Percentiles rank a stretch among this genome's conserved stretches.
Conservation (phyloP, 2,888 invertebrate genomes). For the Junonia oenone region DNA sequence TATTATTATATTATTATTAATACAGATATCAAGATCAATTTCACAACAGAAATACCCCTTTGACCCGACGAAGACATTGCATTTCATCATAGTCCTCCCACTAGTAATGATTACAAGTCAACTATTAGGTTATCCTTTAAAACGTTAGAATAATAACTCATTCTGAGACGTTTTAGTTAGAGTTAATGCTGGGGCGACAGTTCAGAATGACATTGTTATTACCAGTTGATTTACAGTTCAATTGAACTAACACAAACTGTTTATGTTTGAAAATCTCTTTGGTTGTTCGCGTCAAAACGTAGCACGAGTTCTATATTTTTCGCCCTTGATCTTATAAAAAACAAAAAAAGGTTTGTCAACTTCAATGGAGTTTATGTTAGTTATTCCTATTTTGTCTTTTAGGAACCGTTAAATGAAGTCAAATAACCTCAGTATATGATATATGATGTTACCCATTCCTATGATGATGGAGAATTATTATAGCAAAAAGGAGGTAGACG, state of each 20-base stretch:
- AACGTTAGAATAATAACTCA: slow-evolving; percentile 21
- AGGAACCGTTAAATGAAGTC: no score
- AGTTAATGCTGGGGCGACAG: slow-evolving; percentile 1
- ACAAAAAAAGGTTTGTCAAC: no score
- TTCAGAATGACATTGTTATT: slow-evolving; percentile 2
- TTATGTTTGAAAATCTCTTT: not conserved
- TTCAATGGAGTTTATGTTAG: no score
- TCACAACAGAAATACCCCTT: slow-evolving; percentile 25
- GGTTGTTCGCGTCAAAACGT: not conserved
- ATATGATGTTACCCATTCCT: no score
- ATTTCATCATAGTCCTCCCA: slow-evolving; percentile 33
- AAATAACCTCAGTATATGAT: no score
- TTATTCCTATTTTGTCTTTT: no score
- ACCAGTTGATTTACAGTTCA: not conserved
- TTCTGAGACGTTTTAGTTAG: slow-evolving; percentile 12
- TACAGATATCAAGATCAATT: slow-evolving; percentile 14
- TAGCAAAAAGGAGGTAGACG: no score
- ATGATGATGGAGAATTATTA: no score
- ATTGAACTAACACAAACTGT: not conserved
- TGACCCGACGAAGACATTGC: slow-evolving; percentile 31
- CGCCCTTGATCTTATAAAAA: no score
- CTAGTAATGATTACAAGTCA: slow-evolving; percentile 26
- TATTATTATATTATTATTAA: not conserved
- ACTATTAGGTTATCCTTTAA: slow-evolving; percentile 21
- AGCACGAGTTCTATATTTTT: no score